phyloP scores from a whole-genome alignment of 2,113 vertebrate species.

The Amphiprion ocellaris region DNA sequence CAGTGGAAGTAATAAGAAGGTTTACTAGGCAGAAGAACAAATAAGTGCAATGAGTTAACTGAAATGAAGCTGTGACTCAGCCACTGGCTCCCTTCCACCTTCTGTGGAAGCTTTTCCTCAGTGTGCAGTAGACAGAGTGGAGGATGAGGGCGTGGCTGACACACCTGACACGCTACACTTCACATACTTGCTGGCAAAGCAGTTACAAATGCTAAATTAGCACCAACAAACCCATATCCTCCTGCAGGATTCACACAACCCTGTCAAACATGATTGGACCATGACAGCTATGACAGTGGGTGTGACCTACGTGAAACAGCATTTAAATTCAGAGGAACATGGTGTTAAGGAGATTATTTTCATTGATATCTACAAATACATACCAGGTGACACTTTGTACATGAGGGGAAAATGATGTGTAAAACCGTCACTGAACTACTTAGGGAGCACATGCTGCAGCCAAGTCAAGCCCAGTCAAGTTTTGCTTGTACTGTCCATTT shows the following conservation, averaged over 20 bases:
- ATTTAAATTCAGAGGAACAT: neutral
- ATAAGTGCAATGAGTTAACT: constrained; percentile 3
- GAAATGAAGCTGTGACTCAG: constrained; percentile 48
- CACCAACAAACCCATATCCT: neutral
- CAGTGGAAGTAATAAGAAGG: constrained; percentile 11
- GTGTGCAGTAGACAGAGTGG: constrained; percentile 12
- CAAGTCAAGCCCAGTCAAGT: constrained; percentile 16
- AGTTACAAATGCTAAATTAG: neutral
- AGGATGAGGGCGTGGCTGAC: constrained; percentile 38
- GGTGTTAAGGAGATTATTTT: too few species aligned
- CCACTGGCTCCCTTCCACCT: neutral
- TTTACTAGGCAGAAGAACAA: constrained; percentile 9
- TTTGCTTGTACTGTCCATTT: constrained; percentile 12
- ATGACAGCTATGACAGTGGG: neutral
- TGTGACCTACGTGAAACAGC: neutral
- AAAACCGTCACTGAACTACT: neutral
- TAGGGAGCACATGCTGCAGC: constrained; percentile 28
- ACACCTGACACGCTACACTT: constrained; percentile 54
- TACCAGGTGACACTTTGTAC: neutral
- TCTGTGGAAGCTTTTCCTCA: neutral
- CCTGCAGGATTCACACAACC: constrained; percentile 6
- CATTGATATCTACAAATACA: too few species aligned
- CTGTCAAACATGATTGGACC: too few species aligned
- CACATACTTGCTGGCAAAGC: constrained; percentile 4
- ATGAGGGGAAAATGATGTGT: neutral